Evolutionary conservation across 2,797 vertebrate species (phyloP).

Genomic region (Myotis daubentonii): DNA sequence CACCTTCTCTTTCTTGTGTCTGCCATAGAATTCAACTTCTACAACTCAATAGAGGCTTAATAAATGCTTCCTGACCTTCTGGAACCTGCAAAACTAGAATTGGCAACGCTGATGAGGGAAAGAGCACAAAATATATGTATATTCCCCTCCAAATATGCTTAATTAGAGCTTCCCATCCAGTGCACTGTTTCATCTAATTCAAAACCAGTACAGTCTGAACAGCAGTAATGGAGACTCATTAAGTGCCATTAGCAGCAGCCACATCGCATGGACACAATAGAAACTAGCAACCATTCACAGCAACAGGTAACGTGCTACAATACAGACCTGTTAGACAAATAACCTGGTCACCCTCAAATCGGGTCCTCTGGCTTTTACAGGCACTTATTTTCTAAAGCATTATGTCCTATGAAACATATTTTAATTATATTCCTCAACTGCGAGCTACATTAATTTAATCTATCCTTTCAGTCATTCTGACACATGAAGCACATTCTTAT

Average conservation of each 20-base stretch:
- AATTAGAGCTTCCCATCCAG: slow-evolving; percentile 68
- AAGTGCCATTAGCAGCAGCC: slow-evolving; percentile 75
- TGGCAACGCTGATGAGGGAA: not conserved
- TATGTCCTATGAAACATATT: slow-evolving; percentile 42
- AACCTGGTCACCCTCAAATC: slow-evolving; percentile 47
- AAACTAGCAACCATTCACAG: slow-evolving; percentile 55
- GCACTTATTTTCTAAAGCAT: slow-evolving; percentile 65
- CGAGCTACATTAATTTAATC: slow-evolving; percentile 48
- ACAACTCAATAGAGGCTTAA: slow-evolving; percentile 33
- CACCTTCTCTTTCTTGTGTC: slow-evolving; percentile 37
- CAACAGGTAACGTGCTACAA: slow-evolving; percentile 58
- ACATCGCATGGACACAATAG: slow-evolving; percentile 58
- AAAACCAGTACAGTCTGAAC: slow-evolving; percentile 64
- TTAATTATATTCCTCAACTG: slow-evolving; percentile 56
- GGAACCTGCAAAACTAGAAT: slow-evolving; percentile 37
- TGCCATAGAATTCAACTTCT: slow-evolving; percentile 61
- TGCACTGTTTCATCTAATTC: slow-evolving; percentile 71
- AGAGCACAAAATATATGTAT: slow-evolving; percentile 48
- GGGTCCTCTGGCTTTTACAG: slow-evolving; percentile 49
- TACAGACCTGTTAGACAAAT: slow-evolving; percentile 49
- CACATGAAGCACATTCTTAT: slow-evolving; percentile 42
- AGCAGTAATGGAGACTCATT: slow-evolving; percentile 75
- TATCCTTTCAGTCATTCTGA: slow-evolving; percentile 43
- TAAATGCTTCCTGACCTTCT: slow-evolving; percentile 64
- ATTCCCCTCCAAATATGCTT: slow-evolving; percentile 66